Base-by-base conservation (phyloP, 2,888 invertebrate species). In the Ganaspis brasiliensis region DNA sequence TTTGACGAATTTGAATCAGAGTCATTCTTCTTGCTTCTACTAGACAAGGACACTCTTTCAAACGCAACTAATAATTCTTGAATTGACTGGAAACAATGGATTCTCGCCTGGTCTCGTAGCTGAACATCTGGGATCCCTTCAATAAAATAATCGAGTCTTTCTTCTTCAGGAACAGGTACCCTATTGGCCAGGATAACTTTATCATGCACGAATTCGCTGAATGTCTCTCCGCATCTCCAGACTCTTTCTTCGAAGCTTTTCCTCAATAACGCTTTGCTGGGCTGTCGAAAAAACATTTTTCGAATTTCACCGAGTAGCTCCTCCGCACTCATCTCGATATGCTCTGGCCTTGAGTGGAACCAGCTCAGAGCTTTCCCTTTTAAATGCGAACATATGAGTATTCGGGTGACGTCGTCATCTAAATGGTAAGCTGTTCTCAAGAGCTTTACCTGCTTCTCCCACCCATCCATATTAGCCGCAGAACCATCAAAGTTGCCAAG, bases 331-430 rank as follows among this genome's bases (percentile, higher is more conserved):
- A 79, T 49, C 14, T 73, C 49, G 21, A 78, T 45, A 52, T 79
- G 79, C 31, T 81, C 79, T 4, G 67, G 73, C 56, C 72, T 74
- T 12, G 79, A 78, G 63, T 81, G 78, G 24, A 75, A 78, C 78
- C 79, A 81, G 9, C 70, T 67, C 8, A 77, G 73, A 2, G 78
- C 78, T 40, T 74, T 80, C 21, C 79, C 77, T 14, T 67, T 72
- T 10, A 80, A 57, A 19, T 81, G 80, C 35, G 78, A 76, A 12
- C 81, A 75, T 52, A 79, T 72, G 61, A 81, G 71, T 49, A 75
- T 63, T 57, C 76, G 75, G 0, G 74, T 55, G 14, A 71, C 59
- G 31, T 79, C 70, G 59, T 81, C 77, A 21, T 75, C 77, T 10
- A 81, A 55, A 8, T 75, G 67, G 49, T 81, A 81, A 19, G 78